Conservation (phyloP, 2,797 vertebrate species). For the Podarcis lilfordi region DNA sequence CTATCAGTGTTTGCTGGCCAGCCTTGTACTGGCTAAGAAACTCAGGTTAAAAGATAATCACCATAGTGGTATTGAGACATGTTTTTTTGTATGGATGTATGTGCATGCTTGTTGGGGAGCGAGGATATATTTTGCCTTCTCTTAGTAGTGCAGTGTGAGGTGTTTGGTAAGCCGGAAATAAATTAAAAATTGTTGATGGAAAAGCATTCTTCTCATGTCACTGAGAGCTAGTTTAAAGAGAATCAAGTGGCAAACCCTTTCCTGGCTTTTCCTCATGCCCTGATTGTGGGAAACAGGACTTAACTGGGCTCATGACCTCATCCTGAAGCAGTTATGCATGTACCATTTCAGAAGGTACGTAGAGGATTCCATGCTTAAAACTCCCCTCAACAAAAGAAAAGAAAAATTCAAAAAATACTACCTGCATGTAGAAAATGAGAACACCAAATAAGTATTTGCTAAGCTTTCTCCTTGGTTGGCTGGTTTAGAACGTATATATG, state of each 20-base stretch:
- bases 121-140: neutral
- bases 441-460: neutral
- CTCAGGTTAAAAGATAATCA: neutral
- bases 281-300: too few species aligned
- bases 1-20: neutral
- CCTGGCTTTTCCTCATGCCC: neutral
- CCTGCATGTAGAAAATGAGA: neutral
- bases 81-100: neutral
- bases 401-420: neutral
- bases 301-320: too few species aligned
- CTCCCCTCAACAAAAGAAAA: too few species aligned
- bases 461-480: neutral
- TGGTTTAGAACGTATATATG: too few species aligned
- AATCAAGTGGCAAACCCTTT: neutral
- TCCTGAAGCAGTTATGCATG: too few species aligned
- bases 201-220: neutral
- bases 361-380: neutral
- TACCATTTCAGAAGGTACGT: neutral
- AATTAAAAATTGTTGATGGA: neutral
- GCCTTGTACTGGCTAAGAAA: neutral
- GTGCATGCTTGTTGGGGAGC: too few species aligned
- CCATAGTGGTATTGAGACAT: neutral
- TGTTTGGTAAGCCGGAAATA: neutral
- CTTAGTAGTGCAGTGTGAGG: neutral
- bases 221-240: neutral